phyloP scores from a whole-genome alignment of 1,140 invertebrate genomes.

The Ruditapes philippinarum region DNA sequence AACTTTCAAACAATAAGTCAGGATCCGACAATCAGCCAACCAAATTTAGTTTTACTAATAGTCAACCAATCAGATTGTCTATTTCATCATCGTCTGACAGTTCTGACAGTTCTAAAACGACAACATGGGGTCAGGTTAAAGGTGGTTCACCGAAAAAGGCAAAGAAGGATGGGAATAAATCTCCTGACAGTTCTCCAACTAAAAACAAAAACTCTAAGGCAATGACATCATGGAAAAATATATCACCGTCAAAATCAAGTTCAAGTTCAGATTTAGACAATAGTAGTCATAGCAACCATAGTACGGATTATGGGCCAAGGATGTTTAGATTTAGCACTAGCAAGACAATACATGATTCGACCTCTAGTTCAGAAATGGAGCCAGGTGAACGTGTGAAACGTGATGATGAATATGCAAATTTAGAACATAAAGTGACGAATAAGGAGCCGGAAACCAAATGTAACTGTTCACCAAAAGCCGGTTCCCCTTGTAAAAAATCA shows the following conservation, averaged over 20 bases:
- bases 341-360: slow-evolving; percentile 69
- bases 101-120: slow-evolving; percentile 51
- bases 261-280: slow-evolving; percentile 61
- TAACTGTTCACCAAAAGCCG: slow-evolving; percentile 15
- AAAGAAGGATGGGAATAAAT: background rate
- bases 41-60: slow-evolving; percentile 45
- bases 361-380: slow-evolving; percentile 66
- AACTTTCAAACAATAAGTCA: slow-evolving; percentile 33
- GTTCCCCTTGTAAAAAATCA: slow-evolving; percentile 42
- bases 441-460: slow-evolving; percentile 29
- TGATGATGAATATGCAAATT: slow-evolving; percentile 8
- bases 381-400: slow-evolving; percentile 33
- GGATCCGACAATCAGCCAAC: slow-evolving; percentile 34
- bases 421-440: slow-evolving; percentile 27
- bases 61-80: slow-evolving; percentile 62
- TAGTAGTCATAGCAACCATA: slow-evolving; percentile 41
- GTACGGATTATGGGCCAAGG: slow-evolving; percentile 57
- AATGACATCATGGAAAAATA: slow-evolving; percentile 76
- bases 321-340: slow-evolving; percentile 76
- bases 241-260: slow-evolving; percentile 72
- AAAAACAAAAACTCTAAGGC: slow-evolving; percentile 48
- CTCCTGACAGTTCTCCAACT: slow-evolving; percentile 27
- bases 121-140: slow-evolving; percentile 63
- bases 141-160: slow-evolving; percentile 41
- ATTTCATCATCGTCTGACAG: slow-evolving; percentile 58